These are phyloP conservation scores for Leptothorax acervorum DNA, from an alignment of 2,888 invertebrate genomes.

Conservation along the genomic window DNA sequence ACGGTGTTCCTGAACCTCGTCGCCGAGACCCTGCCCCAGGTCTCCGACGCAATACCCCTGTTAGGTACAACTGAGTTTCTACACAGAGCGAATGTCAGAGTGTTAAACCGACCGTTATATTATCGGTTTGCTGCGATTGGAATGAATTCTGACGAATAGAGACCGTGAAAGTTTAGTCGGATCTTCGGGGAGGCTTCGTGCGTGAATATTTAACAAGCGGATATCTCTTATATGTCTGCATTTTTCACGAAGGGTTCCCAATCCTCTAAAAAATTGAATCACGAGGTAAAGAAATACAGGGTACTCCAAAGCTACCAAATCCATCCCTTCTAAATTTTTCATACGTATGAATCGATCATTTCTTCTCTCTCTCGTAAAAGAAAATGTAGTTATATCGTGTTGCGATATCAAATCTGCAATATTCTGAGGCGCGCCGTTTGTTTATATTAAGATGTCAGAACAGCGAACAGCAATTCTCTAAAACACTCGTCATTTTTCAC, in stretches of 20 bases:
- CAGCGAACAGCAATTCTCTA: not conserved
- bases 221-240: not conserved
- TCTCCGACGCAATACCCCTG: conserved; percentile 99
- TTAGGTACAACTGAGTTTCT: conserved; percentile 92
- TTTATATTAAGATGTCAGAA: not conserved
- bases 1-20: conserved; percentile 99
- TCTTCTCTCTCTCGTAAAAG: not conserved
- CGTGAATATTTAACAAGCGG: conserved; percentile 2
- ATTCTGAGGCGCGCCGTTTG: not conserved
- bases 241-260: not conserved
- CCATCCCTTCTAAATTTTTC: not conserved
- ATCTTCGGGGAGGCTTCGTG: conserved; percentile 23
- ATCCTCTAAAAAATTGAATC: conserved; percentile 25
- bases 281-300: not conserved
- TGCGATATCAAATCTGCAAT: not conserved
- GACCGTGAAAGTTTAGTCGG: not conserved
- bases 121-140: conserved; percentile 26
- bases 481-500: not conserved
- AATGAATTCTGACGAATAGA: not conserved
- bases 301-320: not conserved
- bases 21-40: conserved; percentile 99
- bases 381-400: not conserved
- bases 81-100: conserved; percentile 56
- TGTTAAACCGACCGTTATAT: not conserved
- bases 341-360: not conserved